Evolutionary conservation across 2,797 vertebrate species (phyloP).

Genomic region (Lithobates pipiens): DNA sequence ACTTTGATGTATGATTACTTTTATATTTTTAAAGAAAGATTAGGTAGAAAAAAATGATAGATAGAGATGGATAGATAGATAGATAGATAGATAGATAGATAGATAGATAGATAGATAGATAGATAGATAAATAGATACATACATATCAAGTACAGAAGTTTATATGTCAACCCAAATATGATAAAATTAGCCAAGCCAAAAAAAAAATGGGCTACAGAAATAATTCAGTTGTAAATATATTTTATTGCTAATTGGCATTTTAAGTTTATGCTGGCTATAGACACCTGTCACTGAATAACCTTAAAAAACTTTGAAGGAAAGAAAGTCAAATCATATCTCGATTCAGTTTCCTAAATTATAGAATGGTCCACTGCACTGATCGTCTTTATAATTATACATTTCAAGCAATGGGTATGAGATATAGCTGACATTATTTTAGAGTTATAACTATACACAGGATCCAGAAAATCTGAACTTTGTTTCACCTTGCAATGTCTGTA

Average conservation of each 20-base stretch:
- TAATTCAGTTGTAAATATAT: too few species aligned
- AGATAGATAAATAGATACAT: too few species aligned
- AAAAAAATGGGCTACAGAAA: too few species aligned
- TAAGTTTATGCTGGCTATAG: neutral
- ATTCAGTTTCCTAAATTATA: neutral
- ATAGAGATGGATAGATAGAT: too few species aligned
- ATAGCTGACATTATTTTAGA: neutral
- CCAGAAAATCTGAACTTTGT: neutral
- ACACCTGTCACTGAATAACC: neutral
- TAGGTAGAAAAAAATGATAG: too few species aligned
- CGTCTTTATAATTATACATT: neutral
- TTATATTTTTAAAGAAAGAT: too few species aligned
- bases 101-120: too few species aligned
- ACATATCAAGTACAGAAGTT: too few species aligned
- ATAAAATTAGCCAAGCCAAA: too few species aligned
- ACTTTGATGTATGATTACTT: too few species aligned
- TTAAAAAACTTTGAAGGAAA: neutral
- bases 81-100: too few species aligned
- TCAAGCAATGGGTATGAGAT: neutral
- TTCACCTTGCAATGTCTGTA: neutral
- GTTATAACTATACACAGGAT: neutral
- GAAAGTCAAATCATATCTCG: neutral
- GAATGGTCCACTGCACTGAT: constrained; percentile 3
- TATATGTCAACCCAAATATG: too few species aligned
- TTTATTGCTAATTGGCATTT: neutral